These are phyloP conservation scores for Antechinus stuartii DNA, from an alignment of 2,113 vertebrate genomes.

Conservation along the genomic window DNA sequence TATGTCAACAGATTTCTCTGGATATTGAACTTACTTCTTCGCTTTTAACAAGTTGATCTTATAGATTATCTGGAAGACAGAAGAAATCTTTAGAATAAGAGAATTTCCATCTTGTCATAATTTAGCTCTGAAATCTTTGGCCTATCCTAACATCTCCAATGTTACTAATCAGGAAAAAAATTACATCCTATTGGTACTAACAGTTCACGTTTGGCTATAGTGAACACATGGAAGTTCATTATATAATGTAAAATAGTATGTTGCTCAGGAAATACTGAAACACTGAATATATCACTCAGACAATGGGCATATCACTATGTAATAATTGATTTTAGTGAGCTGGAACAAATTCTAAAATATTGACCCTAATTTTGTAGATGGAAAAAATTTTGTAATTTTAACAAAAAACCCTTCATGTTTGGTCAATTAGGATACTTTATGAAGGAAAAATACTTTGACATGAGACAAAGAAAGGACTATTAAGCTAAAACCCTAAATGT, in stretches of 20 bases:
- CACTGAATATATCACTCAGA: neutral
- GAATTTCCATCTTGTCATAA: neutral
- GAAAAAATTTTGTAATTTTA: neutral
- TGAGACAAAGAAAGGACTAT: neutral
- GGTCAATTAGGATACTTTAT: neutral
- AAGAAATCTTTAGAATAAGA: neutral
- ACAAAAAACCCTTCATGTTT: neutral
- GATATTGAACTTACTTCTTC: neutral
- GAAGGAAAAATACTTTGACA: neutral
- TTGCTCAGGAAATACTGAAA: neutral
- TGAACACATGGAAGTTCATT: neutral
- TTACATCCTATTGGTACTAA: neutral
- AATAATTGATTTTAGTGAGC: neutral
- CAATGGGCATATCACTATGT: neutral
- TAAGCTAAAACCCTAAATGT: neutral
- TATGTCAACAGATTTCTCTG: neutral
- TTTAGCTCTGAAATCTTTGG: neutral
- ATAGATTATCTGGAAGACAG: neutral
- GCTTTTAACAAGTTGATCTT: neutral
- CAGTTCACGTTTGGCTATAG: neutral
- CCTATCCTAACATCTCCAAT: neutral
- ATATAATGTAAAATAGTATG: neutral
- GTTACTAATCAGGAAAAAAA: neutral
- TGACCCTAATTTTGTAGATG: neutral
- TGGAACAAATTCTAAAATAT: neutral